Conservation (phyloP, 2,888 invertebrate genomes). For the Hyles lineata region DNA sequence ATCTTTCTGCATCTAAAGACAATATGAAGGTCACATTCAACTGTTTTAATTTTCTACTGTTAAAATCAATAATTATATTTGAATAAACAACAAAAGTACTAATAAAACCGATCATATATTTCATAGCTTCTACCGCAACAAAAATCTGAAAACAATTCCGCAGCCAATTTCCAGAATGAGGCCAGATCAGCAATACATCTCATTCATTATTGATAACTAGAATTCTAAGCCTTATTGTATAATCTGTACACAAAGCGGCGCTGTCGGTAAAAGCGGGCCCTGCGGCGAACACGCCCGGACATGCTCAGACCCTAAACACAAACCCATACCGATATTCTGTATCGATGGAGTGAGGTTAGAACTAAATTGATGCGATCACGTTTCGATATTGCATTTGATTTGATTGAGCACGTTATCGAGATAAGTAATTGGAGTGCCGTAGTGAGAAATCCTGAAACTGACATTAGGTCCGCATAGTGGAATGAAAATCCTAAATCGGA, state of each 20-base stretch:
- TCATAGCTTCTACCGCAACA: no score
- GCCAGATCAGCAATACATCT: slow-evolving; percentile 23
- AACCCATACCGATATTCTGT: slow-evolving; percentile 41
- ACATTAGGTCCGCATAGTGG: no score
- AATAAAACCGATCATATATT: no score
- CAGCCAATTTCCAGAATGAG: no score
- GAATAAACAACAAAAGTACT: no score
- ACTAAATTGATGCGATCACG: slow-evolving; percentile 6
- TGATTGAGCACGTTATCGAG: no score
- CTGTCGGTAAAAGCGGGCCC: slow-evolving; percentile 51
- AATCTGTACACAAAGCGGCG: slow-evolving; percentile 38
- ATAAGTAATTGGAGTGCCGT: neutral
- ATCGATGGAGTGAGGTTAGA: neutral
- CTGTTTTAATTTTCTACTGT: no score
- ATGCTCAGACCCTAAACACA: slow-evolving; percentile 47
- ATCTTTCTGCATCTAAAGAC: no score
- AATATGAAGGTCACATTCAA: no score
- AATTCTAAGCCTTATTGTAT: slow-evolving; percentile 43
- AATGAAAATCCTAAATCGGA: no score
- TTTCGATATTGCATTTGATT: neutral
- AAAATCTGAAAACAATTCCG: no score
- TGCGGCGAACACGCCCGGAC: slow-evolving; percentile 53
- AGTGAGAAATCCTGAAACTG: neutral
- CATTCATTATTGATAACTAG: slow-evolving; percentile 32
- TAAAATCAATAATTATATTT: no score